Base-by-base conservation (phyloP, 23 tunicate species). In the Corella eumyota region DNA sequence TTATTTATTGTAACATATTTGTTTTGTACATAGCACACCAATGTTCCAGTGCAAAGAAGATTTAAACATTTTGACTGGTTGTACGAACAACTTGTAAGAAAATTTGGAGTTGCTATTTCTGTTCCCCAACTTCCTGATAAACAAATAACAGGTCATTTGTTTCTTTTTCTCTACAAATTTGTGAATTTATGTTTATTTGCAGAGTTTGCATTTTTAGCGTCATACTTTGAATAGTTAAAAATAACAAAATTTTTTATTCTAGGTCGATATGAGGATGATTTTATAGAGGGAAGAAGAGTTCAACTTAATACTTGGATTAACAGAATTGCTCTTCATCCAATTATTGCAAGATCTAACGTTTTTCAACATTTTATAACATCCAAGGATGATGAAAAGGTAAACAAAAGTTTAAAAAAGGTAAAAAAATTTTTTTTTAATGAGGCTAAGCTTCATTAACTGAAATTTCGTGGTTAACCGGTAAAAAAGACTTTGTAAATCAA, bases 181-280 rank as follows among this genome's bases (percentile, higher is more conserved):
- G 48, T 40, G 11, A n/a, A 40, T 40, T 40, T 15, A 40, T 40
- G 48, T 40, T 40, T 9, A 40, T 9, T 40, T 11, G 48, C 48
- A 9, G 15, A 40, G 11, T 15, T 40, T 15, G n/a, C n/a, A n/a
- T 40, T 15, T 40, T 9, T 40, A 40, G 48, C 48, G 11, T 11
- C 48, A 9, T 9, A 40, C 48, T 15, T 40, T 40, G 15, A 9
- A 9, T 40, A 11, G 13, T 40, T 40, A 40, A 40, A 40, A 40
- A 11, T 40, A 40, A 40, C 11, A 11, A 11, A 11, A 40, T 40
- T 15, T 15, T 9, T 40, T 9, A 40, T 40, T 40, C 11, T 1
- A 74, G 97, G 97, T 30, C 69, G 97, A 29, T 90, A 80, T 51
- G 97, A 90, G 36, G 97, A 90, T 45, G 97, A 90, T 34, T 90